Percentiles rank a stretch among this genome's conserved stretches.
Conservation (phyloP, 2,113 vertebrate genomes). For the Plotosus lineatus region DNA sequence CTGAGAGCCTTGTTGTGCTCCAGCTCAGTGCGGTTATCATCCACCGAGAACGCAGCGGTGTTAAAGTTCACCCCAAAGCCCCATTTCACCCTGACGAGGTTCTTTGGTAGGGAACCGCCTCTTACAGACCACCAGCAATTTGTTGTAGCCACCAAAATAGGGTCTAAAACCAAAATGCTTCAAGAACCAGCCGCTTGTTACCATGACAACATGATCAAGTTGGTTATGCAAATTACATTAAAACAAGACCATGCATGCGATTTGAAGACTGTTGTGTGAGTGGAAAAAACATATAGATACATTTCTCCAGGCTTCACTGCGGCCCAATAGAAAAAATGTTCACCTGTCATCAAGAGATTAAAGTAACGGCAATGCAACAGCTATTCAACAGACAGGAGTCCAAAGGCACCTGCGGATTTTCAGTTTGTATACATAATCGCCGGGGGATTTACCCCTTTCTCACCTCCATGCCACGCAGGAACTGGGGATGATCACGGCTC, state of each 20-base stretch:
- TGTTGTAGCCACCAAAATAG: not conserved
- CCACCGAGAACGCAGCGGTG: not conserved
- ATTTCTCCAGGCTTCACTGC: not conserved
- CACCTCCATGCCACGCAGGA: too few relatives aligned
- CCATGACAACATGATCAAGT: constrained; percentile 24
- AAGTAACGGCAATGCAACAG: not conserved
- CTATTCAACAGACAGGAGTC: not conserved
- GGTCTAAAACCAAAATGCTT: not conserved
- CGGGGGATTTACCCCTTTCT: too few relatives aligned
- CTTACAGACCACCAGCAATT: not conserved
- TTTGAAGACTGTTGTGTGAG: not conserved
- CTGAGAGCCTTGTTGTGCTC: not conserved
- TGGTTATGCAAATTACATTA: constrained; percentile 4
- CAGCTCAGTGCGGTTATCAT: constrained; percentile 17
- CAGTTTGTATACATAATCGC: too few relatives aligned
- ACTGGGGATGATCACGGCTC: too few relatives aligned
- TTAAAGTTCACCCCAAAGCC: not conserved
- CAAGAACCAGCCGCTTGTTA: constrained; percentile 1
- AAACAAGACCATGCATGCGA: not conserved
- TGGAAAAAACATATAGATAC: not conserved
- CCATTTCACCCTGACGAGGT: not conserved
- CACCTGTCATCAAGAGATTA: not conserved
- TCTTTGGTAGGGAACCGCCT: not conserved
- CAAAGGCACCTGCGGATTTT: too few relatives aligned
- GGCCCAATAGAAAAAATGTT: not conserved